These are phyloP conservation scores for Lacerta bilineata DNA, from an alignment of 2,797 vertebrate genomes.

Conservation along the genomic window DNA sequence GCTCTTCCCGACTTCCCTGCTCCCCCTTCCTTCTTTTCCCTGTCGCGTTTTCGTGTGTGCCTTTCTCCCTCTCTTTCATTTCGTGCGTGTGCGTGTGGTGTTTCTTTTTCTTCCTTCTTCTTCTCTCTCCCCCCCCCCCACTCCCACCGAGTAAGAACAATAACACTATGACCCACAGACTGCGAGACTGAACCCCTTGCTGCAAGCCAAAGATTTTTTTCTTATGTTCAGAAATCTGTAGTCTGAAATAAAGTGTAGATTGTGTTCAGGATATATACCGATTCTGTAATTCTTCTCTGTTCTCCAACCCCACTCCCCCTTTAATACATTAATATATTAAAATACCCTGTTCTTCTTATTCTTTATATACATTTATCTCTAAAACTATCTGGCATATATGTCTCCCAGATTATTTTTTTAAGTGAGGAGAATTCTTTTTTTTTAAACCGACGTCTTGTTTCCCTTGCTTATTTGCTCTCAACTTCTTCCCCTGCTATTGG, in stretches of 20 bases:
- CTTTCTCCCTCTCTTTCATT: slow-evolving; percentile 59
- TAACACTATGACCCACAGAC: slow-evolving; percentile 78
- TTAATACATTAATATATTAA: neutral
- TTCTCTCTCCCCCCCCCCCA: neutral
- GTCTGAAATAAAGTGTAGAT: slow-evolving; percentile 95
- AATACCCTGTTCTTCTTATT: neutral
- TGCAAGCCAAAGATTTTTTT: slow-evolving; percentile 99
- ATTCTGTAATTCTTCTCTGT: slow-evolving; percentile 53
- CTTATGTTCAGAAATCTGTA: slow-evolving; percentile 96
- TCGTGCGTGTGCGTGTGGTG: slow-evolving; percentile 66
- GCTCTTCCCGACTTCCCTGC: slow-evolving; percentile 76
- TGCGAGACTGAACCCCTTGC: slow-evolving; percentile 87
- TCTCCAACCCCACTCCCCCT: slow-evolving; percentile 42
- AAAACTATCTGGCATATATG: neutral
- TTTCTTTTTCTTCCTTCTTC: neutral
- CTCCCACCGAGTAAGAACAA: slow-evolving; percentile 50
- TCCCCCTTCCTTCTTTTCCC: slow-evolving; percentile 41
- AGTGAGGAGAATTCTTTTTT: too few relatives aligned
- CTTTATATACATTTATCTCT: neutral
- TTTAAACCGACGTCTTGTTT: neutral
- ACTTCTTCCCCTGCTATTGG: neutral
- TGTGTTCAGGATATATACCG: slow-evolving; percentile 79
- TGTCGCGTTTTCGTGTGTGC: slow-evolving; percentile 59
- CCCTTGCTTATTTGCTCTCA: neutral
- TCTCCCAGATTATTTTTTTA: neutral